phyloP scores from a whole-genome alignment of 1,140 invertebrate genomes.

The Bombus consobrinus region DNA sequence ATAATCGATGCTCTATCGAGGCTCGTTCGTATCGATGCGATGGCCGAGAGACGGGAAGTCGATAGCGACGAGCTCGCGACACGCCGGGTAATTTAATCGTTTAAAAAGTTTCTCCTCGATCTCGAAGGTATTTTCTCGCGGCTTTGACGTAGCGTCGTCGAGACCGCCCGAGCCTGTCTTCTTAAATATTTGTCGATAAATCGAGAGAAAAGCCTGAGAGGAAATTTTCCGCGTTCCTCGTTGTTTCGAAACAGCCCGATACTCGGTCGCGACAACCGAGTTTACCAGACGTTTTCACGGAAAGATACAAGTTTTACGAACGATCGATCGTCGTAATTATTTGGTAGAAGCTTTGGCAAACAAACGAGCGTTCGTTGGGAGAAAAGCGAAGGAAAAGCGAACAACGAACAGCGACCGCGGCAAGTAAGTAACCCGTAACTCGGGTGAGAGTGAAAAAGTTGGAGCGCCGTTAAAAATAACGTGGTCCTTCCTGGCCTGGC shows the following conservation, averaged over 20 bases:
- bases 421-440: background rate
- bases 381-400: no score
- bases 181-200: slow-evolving; percentile 48
- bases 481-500: background rate
- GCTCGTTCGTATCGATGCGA: slow-evolving; percentile 42
- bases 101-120: slow-evolving; percentile 57
- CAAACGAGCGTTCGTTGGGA: background rate
- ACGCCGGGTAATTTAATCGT: slow-evolving; percentile 63
- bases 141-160: slow-evolving; percentile 29
- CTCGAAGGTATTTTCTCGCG: slow-evolving; percentile 34
- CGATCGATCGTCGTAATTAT: slow-evolving; percentile 31
- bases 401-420: background rate
- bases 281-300: no score
- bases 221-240: background rate
- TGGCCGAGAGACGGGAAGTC: slow-evolving; percentile 52
- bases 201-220: background rate
- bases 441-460: slow-evolving; percentile 20
- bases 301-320: no score
- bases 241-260: background rate
- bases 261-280: background rate
- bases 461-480: slow-evolving; percentile 62
- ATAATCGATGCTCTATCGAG: slow-evolving; percentile 46
- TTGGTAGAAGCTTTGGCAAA: background rate
- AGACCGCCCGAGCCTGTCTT: background rate
- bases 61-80: slow-evolving; percentile 41